These are phyloP conservation scores for Gallinago undulata DNA, from an alignment of 2,113 vertebrate genomes.

Conservation along the genomic window DNA sequence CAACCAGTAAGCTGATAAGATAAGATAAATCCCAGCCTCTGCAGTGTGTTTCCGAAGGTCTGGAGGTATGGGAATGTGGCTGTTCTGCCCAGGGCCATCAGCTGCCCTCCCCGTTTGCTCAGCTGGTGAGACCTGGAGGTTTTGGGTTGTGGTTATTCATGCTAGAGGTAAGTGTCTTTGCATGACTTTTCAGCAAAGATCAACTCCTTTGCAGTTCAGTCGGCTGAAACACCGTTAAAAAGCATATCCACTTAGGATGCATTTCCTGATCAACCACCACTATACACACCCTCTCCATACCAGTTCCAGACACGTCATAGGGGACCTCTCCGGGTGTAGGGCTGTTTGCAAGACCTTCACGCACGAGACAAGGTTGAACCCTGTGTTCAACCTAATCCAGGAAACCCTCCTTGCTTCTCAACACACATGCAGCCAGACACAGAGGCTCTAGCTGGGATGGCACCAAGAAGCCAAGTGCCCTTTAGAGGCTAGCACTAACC, in stretches of 20 bases:
- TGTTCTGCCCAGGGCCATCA: not conserved
- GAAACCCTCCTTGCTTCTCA: not conserved
- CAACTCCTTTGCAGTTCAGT: not conserved
- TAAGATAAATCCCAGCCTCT: not conserved
- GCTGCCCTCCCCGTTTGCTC: not conserved
- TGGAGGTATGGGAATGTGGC: not conserved
- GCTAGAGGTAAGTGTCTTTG: not conserved
- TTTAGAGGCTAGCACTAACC: not conserved
- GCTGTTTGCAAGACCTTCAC: not conserved
- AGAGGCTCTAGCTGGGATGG: not conserved
- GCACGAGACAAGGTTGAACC: too few species aligned
- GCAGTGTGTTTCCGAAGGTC: not conserved
- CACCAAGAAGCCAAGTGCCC: not conserved
- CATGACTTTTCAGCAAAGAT: not conserved
- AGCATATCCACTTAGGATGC: too few species aligned
- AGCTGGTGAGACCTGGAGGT: accelerated
- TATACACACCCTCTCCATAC: not conserved
- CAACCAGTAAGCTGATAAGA: not conserved
- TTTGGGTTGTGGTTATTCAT: not conserved
- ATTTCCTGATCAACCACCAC: not conserved
- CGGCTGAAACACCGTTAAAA: not conserved
- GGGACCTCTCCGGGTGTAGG: not conserved
- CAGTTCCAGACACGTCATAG: not conserved
- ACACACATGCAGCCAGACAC: not conserved
- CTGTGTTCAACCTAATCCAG: not conserved